Base-by-base conservation (phyloP, 2,797 vertebrate genomes). In the Gymnothorax reevesii region DNA sequence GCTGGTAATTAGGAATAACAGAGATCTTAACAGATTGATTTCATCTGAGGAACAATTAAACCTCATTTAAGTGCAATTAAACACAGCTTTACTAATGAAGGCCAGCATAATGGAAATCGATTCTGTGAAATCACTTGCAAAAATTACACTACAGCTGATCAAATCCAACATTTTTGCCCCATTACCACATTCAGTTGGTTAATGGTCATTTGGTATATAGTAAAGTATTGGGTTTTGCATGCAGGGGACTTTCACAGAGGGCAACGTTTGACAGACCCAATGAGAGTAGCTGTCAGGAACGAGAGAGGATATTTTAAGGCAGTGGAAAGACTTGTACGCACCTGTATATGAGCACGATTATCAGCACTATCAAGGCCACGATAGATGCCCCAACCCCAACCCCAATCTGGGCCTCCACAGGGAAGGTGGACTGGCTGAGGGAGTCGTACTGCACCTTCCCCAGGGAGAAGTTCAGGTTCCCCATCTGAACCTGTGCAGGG, bases 291-390 rank as follows among this genome's bases (percentile, higher is more conserved):
- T 15, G 71, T 33, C 42, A 12, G 52, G 73, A 77, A 77, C 17
- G 7, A 49, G 42, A 49, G 64, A 69, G 60, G 27, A 33, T 33
- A 15, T n/a, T 75, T 71, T 12, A 4, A 42, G 42, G 25, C 25
- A 42, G n/a, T 33, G 22, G 33, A 17, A 77, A 55, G 4, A 52
- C 20, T 52, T 27, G 57, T 12, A 66, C 93, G 75, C 42, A 99
- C 98, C 98, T 98, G 95, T 99, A 99, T 88, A 99, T 97, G 88
- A 99, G 97, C 89, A 99, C 98, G 0, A 99, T 98, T 93, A 99
- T 95, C 89, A 99, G 95, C 77, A 99, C 98, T 1, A 98, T 97
- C 89, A 99, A 94, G 0, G 97, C 98, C 49, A 99, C 97, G 0
- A 99, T 97, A 52, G 97, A 98, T 0, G 97, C 95, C 64, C 98